These are phyloP conservation scores for Coelopa frigida DNA, from an alignment of 1,140 invertebrate genomes.

Conservation along the genomic window DNA sequence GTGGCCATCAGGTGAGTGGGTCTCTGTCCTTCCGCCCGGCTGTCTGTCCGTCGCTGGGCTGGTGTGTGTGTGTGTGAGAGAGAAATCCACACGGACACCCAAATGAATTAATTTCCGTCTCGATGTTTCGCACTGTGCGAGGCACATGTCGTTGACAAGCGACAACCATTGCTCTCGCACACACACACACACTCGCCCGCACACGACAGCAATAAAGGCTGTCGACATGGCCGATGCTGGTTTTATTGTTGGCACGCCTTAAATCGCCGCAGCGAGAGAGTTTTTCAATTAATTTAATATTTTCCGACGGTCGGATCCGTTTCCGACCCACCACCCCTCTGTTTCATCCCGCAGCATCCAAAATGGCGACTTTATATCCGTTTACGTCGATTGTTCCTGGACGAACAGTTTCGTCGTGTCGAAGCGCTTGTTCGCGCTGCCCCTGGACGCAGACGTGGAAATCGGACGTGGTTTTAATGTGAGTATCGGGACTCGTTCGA, in stretches of 20 bases:
- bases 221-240: no score
- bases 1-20: conserved; percentile 41
- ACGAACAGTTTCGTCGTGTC: conserved; percentile 44
- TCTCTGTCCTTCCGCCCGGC: no score
- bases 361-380: conserved; percentile 44
- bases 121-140: background rate
- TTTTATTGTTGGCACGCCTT: no score
- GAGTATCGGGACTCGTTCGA: no score
- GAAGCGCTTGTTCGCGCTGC: conserved; percentile 37
- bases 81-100: background rate
- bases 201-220: no score
- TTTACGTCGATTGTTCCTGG: conserved; percentile 42
- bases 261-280: no score
- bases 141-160: no score
- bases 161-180: no score
- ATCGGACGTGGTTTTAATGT: conserved; percentile 44
- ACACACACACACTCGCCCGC: no score
- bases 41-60: no score
- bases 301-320: no score
- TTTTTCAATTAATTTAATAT: no score
- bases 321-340: background rate
- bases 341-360: conserved; percentile 28
- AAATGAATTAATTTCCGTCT: background rate
- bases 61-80: conserved; percentile 14
- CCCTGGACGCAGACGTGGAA: conserved; percentile 41